Percentiles rank a stretch among this genome's conserved stretches.
Conservation (phyloP, 2,113 vertebrate genomes). For the Hemichromis elongatus region DNA sequence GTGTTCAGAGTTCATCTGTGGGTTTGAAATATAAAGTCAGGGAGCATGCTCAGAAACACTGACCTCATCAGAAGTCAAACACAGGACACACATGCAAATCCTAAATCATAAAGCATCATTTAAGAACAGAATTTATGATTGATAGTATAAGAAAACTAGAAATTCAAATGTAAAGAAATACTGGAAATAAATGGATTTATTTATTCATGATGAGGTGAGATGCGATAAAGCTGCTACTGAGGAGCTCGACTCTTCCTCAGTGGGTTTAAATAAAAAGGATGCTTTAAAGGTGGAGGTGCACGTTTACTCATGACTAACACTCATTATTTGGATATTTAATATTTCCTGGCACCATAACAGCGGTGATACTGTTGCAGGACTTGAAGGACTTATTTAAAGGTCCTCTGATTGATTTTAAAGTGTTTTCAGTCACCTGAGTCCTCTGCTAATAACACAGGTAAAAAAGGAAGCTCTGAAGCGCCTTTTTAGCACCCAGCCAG, state of each 20-base stretch:
- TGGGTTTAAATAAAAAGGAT: not conserved
- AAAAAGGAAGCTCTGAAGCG: not conserved
- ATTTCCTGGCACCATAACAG: not conserved
- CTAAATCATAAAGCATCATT: not conserved
- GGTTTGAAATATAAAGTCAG: not conserved
- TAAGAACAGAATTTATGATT: rapidly evolving
- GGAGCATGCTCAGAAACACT: not conserved
- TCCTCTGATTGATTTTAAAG: not conserved
- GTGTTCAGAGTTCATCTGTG: not conserved
- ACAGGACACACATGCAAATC: not conserved
- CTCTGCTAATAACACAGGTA: not conserved
- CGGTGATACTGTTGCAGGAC: not conserved
- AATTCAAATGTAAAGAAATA: not conserved
- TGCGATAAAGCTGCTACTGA: not conserved
- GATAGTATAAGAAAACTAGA: not conserved
- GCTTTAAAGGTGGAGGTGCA: not conserved
- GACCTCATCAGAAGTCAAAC: not conserved
- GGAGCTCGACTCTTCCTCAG: not conserved
- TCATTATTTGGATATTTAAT: not conserved
- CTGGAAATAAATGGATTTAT: not conserved
- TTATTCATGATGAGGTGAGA: not conserved
- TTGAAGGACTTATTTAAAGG: not conserved
- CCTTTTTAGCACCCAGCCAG: not conserved
- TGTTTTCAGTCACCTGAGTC: not conserved
- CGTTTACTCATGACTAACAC: not conserved